Evolutionary conservation across 2,888 invertebrate genomes (phyloP).

Genomic region (Patella ulyssiponensis): DNA sequence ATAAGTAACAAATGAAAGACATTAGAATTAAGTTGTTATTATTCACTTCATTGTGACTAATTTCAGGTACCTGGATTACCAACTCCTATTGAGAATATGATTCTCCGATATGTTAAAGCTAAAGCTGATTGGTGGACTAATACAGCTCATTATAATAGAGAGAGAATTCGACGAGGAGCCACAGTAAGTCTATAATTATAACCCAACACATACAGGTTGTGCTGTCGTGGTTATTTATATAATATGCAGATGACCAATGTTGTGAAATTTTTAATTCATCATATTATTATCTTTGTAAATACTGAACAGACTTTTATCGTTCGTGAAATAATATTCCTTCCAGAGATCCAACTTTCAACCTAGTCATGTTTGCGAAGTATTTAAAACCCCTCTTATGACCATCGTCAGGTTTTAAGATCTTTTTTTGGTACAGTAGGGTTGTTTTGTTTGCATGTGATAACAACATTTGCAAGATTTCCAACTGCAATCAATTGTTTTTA

Average conservation of each 20-base stretch:
- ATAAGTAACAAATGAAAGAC: not conserved
- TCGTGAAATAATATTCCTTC: no score
- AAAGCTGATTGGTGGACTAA: constrained; percentile 99
- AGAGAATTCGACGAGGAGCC: constrained; percentile 98
- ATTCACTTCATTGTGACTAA: not conserved
- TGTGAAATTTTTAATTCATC: no score
- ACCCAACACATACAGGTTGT: no score
- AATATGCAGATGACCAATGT: no score
- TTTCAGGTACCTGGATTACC: constrained; percentile 92
- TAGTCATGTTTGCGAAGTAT: no score
- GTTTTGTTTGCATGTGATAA: not conserved
- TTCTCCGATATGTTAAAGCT: constrained; percentile 98
- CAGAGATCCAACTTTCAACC: no score
- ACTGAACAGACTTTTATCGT: no score
- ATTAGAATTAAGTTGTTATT: not conserved
- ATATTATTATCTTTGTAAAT: no score
- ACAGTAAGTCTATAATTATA: constrained; percentile 78
- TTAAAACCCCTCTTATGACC: no score
- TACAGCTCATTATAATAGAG: constrained; percentile 99
- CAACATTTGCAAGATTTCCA: not conserved
- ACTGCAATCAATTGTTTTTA: not conserved
- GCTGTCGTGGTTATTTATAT: no score
- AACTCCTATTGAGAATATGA: constrained; percentile 99
- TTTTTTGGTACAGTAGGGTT: not conserved
- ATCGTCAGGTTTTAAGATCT: not conserved